Evolutionary conservation across 2,888 invertebrate genomes (phyloP).

Genomic region (Oxycera nigricornis): DNA sequence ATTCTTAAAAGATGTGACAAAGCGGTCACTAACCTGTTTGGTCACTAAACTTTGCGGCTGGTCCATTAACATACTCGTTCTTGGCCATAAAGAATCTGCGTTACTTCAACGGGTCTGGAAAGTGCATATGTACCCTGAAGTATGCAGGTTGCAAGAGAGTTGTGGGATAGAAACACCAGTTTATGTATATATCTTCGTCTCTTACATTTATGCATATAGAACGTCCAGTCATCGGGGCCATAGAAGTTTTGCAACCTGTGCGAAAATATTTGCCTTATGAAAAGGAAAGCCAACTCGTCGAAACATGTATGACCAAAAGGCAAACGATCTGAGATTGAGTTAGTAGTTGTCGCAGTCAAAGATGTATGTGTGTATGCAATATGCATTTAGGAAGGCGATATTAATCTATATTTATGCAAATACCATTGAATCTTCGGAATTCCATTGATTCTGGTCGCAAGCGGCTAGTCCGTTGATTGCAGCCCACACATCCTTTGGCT

Average conservation of each 20-base stretch:
- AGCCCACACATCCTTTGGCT: background rate
- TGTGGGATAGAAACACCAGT: background rate
- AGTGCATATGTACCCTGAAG: background rate
- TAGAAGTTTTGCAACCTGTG: slow-evolving; percentile 22
- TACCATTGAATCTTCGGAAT: background rate
- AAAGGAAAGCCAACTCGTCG: slow-evolving; percentile 15
- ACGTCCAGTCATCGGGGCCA: background rate
- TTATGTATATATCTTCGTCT: background rate
- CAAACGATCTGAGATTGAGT: background rate
- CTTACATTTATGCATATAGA: background rate
- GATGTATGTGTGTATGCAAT: background rate
- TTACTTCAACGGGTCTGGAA: background rate
- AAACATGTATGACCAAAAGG: background rate
- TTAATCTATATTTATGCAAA: background rate
- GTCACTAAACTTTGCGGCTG: slow-evolving; percentile 22
- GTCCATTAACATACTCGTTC: slow-evolving; percentile 38
- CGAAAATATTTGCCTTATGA: background rate
- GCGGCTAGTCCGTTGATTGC: background rate
- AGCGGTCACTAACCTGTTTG: slow-evolving; percentile 36
- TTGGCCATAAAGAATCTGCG: slow-evolving; percentile 37
- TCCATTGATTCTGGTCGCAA: background rate
- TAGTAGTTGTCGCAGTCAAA: background rate
- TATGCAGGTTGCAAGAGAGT: slow-evolving; percentile 11
- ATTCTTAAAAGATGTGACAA: slow-evolving; percentile 7
- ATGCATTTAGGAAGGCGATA: background rate